Percentiles rank a stretch among this genome's conserved stretches.
These are phyloP conservation scores for Apogon hyalosoma DNA, from an alignment of 2,797 vertebrate species.

Conservation along the genomic window DNA sequence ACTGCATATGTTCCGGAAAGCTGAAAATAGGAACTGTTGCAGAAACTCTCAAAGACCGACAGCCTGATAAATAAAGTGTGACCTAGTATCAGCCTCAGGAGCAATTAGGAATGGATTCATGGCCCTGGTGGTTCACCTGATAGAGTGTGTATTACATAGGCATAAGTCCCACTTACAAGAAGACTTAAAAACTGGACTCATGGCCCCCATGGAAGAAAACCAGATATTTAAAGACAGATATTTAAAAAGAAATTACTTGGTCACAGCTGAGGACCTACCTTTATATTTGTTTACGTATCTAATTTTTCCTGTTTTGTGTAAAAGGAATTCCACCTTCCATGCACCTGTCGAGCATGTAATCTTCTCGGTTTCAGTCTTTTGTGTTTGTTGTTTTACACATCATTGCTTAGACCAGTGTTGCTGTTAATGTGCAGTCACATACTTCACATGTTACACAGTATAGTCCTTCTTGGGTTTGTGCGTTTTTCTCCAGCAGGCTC, in stretches of 20 bases:
- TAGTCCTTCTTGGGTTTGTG: too few relatives aligned
- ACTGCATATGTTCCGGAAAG: constrained; percentile 29
- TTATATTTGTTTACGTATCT: too few relatives aligned
- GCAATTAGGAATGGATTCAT: neutral
- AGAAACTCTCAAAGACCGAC: constrained; percentile 16
- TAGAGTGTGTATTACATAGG: too few relatives aligned
- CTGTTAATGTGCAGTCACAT: neutral
- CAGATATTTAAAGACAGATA: too few relatives aligned
- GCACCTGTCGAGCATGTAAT: neutral
- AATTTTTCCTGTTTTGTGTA: too few relatives aligned
- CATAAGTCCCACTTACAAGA: too few relatives aligned
- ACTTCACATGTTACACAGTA: too few relatives aligned
- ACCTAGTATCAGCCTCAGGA: neutral
- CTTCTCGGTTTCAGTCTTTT: neutral
- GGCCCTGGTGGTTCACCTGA: neutral
- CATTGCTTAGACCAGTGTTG: neutral
- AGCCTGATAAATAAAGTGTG: constrained; percentile 24
- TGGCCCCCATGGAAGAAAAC: too few relatives aligned
- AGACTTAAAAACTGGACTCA: too few relatives aligned
- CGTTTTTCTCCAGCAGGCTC: neutral
- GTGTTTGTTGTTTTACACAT: constrained; percentile 2
- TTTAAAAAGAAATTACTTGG: too few relatives aligned
- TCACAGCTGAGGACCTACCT: too few relatives aligned
- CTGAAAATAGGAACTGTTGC: constrained; percentile 19
- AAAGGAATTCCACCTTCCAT: too few relatives aligned